Percentiles rank a stretch among this genome's conserved stretches.
Conservation (phyloP, 2,797 vertebrate species). For the Sebastes cheni region DNA sequence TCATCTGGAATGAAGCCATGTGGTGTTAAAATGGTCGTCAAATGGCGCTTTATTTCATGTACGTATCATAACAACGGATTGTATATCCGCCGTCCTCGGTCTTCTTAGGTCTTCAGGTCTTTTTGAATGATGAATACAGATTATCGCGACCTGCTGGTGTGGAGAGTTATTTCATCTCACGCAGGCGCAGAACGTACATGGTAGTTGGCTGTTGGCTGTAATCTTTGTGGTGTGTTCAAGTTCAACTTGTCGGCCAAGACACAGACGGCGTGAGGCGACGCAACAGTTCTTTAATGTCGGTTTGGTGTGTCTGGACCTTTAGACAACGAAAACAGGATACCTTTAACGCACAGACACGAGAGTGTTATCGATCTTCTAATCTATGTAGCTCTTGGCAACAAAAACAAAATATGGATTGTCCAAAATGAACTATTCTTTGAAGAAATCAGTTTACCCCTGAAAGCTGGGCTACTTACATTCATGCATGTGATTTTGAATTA, state of each 20-base stretch:
- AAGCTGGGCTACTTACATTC: neutral
- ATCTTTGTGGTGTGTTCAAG: no score
- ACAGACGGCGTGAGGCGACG: neutral
- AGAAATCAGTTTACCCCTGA: no score
- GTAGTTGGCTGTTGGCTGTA: no score
- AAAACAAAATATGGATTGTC: no score
- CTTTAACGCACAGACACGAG: neutral
- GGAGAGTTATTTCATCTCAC: no score
- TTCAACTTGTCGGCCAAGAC: neutral
- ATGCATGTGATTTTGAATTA: neutral
- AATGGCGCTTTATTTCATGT: neutral
- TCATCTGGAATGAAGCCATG: neutral
- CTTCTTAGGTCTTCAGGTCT: no score
- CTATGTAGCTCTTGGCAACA: neutral
- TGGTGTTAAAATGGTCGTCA: neutral
- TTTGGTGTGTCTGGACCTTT: neutral
- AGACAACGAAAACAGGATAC: neutral
- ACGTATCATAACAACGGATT: neutral
- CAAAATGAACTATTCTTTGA: no score
- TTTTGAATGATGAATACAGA: no score
- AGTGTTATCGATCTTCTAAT: neutral
- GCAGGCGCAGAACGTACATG: no score
- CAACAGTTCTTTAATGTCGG: neutral
- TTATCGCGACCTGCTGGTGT: no score
- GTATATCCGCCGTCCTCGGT: neutral